Percentiles rank a stretch among this genome's conserved stretches.
phyloP scores from a whole-genome alignment of 1,140 invertebrate genomes.

The Leptonema lineaticorne region DNA sequence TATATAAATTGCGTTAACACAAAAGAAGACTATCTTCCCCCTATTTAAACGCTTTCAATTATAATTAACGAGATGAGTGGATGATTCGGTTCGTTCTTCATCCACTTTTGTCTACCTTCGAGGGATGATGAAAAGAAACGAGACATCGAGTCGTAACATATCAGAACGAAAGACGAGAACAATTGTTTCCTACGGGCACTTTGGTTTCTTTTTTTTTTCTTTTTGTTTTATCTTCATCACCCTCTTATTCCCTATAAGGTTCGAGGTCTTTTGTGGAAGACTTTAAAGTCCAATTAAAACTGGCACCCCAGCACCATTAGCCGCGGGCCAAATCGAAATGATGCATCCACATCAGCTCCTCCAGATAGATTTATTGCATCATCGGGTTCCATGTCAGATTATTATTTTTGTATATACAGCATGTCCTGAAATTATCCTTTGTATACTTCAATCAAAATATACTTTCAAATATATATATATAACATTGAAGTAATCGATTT shows the following conservation, averaged over 20 bases:
- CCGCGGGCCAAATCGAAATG: neutral
- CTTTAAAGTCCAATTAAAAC: conserved; percentile 29
- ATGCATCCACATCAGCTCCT: conserved; percentile 25
- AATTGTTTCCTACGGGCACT: neutral
- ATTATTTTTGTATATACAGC: no score
- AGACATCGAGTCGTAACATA: no score
- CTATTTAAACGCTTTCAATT: conserved; percentile 40
- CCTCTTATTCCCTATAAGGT: no score
- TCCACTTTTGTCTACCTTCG: conserved; percentile 19
- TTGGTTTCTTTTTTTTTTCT: neutral
- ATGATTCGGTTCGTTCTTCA: conserved; percentile 35
- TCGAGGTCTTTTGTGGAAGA: neutral
- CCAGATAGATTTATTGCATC: conserved; percentile 40
- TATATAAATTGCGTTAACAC: no score
- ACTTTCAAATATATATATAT: no score
- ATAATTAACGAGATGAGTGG: conserved; percentile 40
- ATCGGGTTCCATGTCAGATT: conserved; percentile 37
- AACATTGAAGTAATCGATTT: no score
- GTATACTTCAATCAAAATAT: no score
- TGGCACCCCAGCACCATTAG: neutral
- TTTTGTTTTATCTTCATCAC: no score
- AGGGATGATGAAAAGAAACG: neutral
- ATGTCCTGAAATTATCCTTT: no score
- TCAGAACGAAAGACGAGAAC: neutral
- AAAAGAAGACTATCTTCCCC: neutral